Evolutionary conservation across 2,113 vertebrate genomes (phyloP).

Genomic region (Dinomys branickii): DNA sequence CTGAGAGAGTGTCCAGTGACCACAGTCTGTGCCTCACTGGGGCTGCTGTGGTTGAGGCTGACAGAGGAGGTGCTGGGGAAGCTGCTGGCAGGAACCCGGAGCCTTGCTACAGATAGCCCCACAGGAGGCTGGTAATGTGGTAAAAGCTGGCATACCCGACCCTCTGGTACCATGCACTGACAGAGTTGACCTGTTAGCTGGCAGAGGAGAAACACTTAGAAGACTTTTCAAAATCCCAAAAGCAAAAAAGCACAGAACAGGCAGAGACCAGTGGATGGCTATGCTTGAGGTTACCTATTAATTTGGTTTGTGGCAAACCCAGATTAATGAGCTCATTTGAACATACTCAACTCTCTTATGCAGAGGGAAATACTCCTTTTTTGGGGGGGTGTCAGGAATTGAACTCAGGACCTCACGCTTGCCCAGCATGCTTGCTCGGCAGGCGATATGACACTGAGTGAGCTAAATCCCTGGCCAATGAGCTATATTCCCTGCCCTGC

Average conservation of each 20-base stretch:
- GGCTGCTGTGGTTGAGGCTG: not conserved
- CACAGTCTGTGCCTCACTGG: not conserved
- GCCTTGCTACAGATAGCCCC: not conserved
- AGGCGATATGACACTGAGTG: too few relatives aligned
- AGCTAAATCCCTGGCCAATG: too few relatives aligned
- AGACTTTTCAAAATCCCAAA: too few relatives aligned
- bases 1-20: not conserved
- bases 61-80: not conserved
- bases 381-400: too few relatives aligned
- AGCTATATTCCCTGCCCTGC: too few relatives aligned
- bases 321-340: not conserved
- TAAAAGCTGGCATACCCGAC: not conserved
- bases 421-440: too few relatives aligned
- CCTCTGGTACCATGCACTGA: not conserved
- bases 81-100: not conserved
- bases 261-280: not conserved
- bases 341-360: not conserved
- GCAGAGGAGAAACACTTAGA: not conserved
- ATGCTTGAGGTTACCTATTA: not conserved
- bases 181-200: not conserved
- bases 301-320: not conserved
- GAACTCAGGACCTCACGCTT: too few relatives aligned
- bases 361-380: not conserved
- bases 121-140: not conserved
- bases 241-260: not conserved